These are phyloP conservation scores for Eupithecia insigniata DNA, from an alignment of 2,888 invertebrate species.

Conservation along the genomic window DNA sequence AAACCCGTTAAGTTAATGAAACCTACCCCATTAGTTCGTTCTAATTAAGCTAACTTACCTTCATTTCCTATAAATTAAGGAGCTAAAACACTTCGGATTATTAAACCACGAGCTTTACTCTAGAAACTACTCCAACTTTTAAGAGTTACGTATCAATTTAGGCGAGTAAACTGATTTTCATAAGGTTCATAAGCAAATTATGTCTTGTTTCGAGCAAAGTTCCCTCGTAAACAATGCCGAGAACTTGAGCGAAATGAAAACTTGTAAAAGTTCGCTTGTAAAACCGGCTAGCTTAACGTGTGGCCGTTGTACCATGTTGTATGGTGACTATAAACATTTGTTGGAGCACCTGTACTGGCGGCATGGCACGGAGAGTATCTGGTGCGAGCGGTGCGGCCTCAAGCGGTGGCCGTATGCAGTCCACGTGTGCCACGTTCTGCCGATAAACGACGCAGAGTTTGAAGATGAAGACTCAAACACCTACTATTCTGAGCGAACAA, in stretches of 20 bases:
- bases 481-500: conserved; percentile 47
- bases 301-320: conserved; percentile 60
- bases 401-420: conserved; percentile 64
- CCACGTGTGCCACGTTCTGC: conserved; percentile 66
- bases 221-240: conserved; percentile 44
- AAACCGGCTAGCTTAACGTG: conserved; percentile 55
- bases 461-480: conserved; percentile 42
- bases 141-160: conserved; percentile 15
- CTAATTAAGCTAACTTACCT: conserved; percentile 26
- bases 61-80: conserved; percentile 26
- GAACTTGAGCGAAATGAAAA: conserved; percentile 49
- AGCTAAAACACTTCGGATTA: conserved; percentile 16
- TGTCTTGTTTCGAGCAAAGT: conserved; percentile 46
- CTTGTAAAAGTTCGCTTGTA: conserved; percentile 47
- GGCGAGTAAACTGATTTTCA: conserved; percentile 14
- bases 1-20: conserved; percentile 27
- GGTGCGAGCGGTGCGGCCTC: conserved; percentile 59
- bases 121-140: conserved; percentile 2
- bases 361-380: conserved; percentile 68
- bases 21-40: conserved; percentile 30
- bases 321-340: conserved; percentile 61
- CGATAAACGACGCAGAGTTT: conserved; percentile 52
- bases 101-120: conserved; percentile 11
- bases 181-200: conserved; percentile 32
- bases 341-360: conserved; percentile 71